Evolutionary conservation across 2,888 invertebrate species (phyloP).

Genomic region (Phasia obesa): DNA sequence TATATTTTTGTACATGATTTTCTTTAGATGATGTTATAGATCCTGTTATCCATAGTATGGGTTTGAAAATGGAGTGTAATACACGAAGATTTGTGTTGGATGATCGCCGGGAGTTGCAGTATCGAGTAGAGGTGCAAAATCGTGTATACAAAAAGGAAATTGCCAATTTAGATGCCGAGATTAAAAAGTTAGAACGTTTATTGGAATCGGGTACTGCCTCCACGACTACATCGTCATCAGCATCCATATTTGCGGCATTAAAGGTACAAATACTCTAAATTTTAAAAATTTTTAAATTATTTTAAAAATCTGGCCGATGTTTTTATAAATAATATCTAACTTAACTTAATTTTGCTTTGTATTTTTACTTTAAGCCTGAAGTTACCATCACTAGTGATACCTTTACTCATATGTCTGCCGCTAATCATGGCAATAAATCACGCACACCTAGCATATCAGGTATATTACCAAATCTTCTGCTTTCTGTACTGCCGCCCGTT

Average conservation of each 20-base stretch:
- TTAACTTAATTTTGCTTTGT: not conserved
- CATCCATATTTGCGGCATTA: slow-evolving; percentile 77
- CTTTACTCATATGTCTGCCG: slow-evolving; percentile 70
- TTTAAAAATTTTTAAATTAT: not conserved
- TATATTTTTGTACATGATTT: not conserved
- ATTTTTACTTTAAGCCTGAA: slow-evolving; percentile 76
- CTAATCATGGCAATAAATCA: slow-evolving; percentile 75
- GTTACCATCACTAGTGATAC: slow-evolving; percentile 78
- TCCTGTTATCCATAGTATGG: slow-evolving; percentile 94
- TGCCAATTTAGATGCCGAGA: slow-evolving; percentile 90
- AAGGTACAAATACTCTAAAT: slow-evolving; percentile 72
- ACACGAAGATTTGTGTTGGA: slow-evolving; percentile 92
- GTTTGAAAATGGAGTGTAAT: slow-evolving; percentile 93
- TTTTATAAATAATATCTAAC: not conserved
- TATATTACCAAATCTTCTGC: slow-evolving; percentile 87
- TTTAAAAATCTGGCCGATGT: not conserved
- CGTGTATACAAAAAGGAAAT: slow-evolving; percentile 93
- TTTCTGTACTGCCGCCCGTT: slow-evolving; percentile 89
- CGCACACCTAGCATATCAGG: slow-evolving; percentile 87
- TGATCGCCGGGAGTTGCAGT: slow-evolving; percentile 91
- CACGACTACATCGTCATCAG: slow-evolving; percentile 84
- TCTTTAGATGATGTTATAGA: slow-evolving; percentile 86
- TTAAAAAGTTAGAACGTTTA: slow-evolving; percentile 88
- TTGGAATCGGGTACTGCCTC: slow-evolving; percentile 85
- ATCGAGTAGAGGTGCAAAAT: slow-evolving; percentile 95